Percentiles rank a stretch among this genome's conserved stretches.
These are phyloP conservation scores for Luehdorfia chinensis DNA, from an alignment of 1,140 invertebrate species.

Conservation along the genomic window DNA sequence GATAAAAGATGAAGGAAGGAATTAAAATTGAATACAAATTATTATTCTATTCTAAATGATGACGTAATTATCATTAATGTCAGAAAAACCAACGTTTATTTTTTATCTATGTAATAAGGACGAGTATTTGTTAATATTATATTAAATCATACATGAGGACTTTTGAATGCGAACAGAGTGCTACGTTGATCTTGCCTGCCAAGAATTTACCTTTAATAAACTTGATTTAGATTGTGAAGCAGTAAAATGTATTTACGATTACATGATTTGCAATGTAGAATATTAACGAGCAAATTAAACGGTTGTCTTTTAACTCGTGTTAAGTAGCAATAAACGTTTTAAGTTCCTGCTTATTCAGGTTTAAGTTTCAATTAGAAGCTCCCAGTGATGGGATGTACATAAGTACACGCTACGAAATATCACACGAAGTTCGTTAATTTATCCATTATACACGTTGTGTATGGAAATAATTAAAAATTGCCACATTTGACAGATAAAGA, in stretches of 20 bases:
- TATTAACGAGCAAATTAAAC: conserved; percentile 33
- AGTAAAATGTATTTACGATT: conserved; percentile 38
- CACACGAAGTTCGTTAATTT: conserved; percentile 38
- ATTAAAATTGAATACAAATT: no score
- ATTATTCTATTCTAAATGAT: no score
- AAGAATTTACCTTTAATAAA: conserved; percentile 26
- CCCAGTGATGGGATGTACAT: conserved; percentile 20
- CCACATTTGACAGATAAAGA: conserved; percentile 43
- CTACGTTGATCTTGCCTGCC: conserved; percentile 27
- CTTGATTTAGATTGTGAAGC: conserved; percentile 25
- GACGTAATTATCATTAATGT: no score
- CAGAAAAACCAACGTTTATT: no score
- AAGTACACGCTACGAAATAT: conserved; percentile 32
- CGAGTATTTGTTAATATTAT: no score
- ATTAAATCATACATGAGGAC: no score
- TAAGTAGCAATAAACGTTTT: conserved; percentile 43
- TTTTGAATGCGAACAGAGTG: no score
- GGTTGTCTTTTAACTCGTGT: conserved; percentile 30
- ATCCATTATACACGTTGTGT: conserved; percentile 41
- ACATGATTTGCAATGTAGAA: conserved; percentile 27
- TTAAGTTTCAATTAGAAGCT: conserved; percentile 46
- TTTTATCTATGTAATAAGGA: no score
- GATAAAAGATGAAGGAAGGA: no score
- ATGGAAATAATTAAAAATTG: conserved; percentile 53
- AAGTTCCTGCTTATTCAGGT: conserved; percentile 29